Percentiles rank a stretch among this genome's conserved stretches.
Evolutionary conservation across 2,797 vertebrate species (phyloP).

Genomic region (Australoheros facetus): DNA sequence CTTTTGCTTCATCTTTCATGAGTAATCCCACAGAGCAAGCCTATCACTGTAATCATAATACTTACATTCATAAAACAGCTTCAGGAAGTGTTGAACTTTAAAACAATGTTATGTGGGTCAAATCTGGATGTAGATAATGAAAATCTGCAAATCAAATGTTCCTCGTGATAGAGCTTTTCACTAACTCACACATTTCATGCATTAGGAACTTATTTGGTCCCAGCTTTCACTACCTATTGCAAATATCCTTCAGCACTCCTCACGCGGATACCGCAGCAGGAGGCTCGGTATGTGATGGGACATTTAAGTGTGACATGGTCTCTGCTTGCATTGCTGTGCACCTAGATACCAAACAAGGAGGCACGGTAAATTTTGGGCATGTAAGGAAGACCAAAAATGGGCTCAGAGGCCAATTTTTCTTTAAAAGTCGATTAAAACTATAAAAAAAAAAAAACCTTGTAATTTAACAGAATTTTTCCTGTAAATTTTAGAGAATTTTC

Average conservation of each 20-base stretch:
- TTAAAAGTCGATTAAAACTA: no score
- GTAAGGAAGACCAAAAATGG: conserved; percentile 26
- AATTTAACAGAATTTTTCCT: no score
- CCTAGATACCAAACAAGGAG: conserved; percentile 47
- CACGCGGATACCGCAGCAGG: conserved; percentile 41
- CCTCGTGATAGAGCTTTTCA: neutral
- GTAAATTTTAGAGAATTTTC: no score
- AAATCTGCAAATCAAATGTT: neutral
- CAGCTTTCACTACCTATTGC: neutral
- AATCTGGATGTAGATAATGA: neutral
- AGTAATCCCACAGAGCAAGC: neutral
- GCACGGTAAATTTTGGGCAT: conserved; percentile 41
- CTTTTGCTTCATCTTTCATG: conserved; percentile 15
- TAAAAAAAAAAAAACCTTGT: no score
- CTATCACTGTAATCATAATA: conserved; percentile 37
- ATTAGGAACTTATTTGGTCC: neutral
- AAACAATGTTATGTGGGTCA: neutral
- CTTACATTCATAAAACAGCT: conserved; percentile 24
- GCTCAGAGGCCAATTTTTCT: neutral
- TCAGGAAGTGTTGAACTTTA: neutral
- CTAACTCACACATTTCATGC: neutral
- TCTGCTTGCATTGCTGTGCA: conserved; percentile 25
- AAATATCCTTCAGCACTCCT: neutral
- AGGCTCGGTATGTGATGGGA: conserved; percentile 32
- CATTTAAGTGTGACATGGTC: conserved; percentile 19